A percentile compares a stretch with the other conserved stretches of the same genome.
Evolutionary conservation across 2,888 invertebrate genomes (phyloP).

Genomic region (Acleris emargana): DNA sequence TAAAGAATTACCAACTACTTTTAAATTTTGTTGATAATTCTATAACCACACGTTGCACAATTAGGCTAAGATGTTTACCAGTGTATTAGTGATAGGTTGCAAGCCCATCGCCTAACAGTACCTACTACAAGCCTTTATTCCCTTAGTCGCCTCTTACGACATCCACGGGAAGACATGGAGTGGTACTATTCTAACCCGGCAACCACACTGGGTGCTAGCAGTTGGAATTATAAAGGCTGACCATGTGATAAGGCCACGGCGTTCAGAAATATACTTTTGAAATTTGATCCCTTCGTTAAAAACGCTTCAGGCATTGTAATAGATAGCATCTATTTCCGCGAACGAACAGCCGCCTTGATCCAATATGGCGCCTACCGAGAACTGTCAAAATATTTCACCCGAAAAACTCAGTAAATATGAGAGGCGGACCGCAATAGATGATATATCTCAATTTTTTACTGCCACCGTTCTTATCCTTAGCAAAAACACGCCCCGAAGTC

Average conservation of each 20-base stretch:
- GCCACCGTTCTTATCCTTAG: slow-evolving; percentile 53
- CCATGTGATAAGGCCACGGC: not conserved
- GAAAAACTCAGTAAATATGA: slow-evolving; percentile 60
- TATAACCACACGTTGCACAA: too few relatives aligned
- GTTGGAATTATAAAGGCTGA: too few relatives aligned
- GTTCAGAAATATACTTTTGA: not conserved
- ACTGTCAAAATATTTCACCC: slow-evolving; percentile 79
- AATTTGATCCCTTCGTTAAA: not conserved
- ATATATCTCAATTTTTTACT: slow-evolving; percentile 72
- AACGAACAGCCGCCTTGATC: slow-evolving; percentile 60
- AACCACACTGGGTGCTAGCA: too few relatives aligned
- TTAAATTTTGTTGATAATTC: too few relatives aligned
- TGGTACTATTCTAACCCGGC: too few relatives aligned
- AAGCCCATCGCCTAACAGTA: too few relatives aligned
- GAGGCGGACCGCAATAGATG: slow-evolving; percentile 63
- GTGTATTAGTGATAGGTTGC: too few relatives aligned
- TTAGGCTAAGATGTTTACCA: too few relatives aligned
- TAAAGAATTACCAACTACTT: too few relatives aligned
- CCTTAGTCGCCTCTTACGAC: too few relatives aligned
- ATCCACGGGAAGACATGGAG: too few relatives aligned
- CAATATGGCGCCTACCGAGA: slow-evolving; percentile 64
- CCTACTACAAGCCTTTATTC: too few relatives aligned
- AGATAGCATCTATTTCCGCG: slow-evolving; percentile 51
- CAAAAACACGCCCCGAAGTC: slow-evolving; percentile 67
- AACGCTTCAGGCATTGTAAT: slow-evolving; percentile 2